Evolutionary conservation across 2,113 vertebrate species (phyloP), one percentile per base, ranked within the genome.

Genomic region (Equus przewalskii): DNA sequence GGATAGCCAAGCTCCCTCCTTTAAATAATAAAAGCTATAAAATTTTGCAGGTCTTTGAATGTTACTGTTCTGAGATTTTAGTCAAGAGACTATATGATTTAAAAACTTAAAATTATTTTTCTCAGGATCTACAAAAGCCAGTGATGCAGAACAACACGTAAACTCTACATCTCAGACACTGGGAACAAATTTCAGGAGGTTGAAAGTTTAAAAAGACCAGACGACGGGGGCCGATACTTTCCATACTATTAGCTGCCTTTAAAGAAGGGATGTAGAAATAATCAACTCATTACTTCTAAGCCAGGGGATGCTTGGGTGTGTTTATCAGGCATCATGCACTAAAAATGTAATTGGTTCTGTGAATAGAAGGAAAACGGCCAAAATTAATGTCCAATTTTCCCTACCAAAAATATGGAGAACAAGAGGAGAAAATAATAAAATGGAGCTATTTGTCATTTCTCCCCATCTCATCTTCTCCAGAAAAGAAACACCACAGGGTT

Each of bases 351-450:
- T 90, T 94, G 90, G n/a, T 85, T 96, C 83, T 82, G 76, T 0
- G 12, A 92, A 93, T 24, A 87, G 62, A 88, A 94, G 80, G 94
- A 91, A 95, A 96, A 88, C 0, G 1, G 87, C 85, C 75, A 96
- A 97, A 97, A 96, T 87, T 94, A 89, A 94, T 93, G 84, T 87
- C 96, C 84, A 95, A 84, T 97, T 97, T 97, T 95, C 89, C 89
- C 86, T 73, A 96, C 69, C 95, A 73, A 93, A 97, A 97, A 96
- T 81, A 94, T 14, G 64, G 81, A 96, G 86, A 90, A 92, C 0
- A 46, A 89, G 79, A 88, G 28, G 93, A 97, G 69, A 92, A 97
- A 97, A 95, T 81, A 97, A 94, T 95, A 93, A 96, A 97, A 96
- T 64, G 70, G 81, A 88, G 93, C 83, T 22, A 93, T 96, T 14